phyloP scores from a whole-genome alignment of 2,113 vertebrate species.

The Pteruthius melanotis region DNA sequence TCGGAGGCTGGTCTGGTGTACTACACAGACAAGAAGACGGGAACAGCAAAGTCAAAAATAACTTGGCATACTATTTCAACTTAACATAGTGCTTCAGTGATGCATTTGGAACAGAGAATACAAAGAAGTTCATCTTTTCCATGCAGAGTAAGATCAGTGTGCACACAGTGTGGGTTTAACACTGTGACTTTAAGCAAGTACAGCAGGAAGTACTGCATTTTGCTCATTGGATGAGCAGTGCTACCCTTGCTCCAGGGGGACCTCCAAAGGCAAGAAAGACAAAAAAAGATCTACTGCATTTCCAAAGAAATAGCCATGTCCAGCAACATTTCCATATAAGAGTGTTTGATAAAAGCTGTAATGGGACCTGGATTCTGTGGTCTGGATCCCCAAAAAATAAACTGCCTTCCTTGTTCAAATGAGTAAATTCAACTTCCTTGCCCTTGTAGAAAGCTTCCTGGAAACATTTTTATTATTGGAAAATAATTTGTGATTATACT shows the following conservation, averaged over 20 bases:
- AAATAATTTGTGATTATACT: neutral
- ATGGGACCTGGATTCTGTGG: neutral
- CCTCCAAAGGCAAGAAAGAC: neutral
- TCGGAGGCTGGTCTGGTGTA: constrained; percentile 86
- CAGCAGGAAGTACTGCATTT: neutral
- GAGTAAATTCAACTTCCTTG: neutral
- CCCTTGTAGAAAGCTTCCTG: neutral
- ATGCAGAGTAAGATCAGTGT: neutral
- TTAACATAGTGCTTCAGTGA: neutral
- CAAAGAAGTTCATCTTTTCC: neutral
- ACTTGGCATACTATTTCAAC: neutral
- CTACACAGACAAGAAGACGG: constrained; percentile 30
- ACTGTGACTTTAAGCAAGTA: neutral
- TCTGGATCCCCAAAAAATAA: neutral
- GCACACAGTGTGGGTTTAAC: neutral
- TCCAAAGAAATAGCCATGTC: neutral
- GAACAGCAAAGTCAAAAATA: neutral
- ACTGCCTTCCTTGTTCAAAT: neutral
- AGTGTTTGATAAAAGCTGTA: neutral
- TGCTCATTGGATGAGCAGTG: neutral
- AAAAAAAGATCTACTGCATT: neutral
- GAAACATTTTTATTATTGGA: neutral
- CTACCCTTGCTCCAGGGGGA: neutral
- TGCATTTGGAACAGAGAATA: neutral
- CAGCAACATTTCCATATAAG: neutral